Percentiles rank a stretch among this genome's conserved stretches.
Evolutionary conservation across 2,888 invertebrate species (phyloP).

Genomic region (Laspeyria flexula): DNA sequence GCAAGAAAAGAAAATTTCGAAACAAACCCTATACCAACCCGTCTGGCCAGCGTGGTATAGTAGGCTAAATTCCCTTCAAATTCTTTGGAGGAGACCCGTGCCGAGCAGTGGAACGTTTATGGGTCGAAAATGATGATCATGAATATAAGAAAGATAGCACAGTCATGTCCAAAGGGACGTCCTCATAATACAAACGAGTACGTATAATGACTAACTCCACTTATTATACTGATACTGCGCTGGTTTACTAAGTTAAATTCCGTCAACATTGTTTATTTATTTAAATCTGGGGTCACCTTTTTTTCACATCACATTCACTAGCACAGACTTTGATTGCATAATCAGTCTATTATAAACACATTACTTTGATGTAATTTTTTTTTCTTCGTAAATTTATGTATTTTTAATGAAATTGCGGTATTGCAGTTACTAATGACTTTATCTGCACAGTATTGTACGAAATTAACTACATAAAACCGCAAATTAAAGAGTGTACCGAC

Average conservation of each 20-base stretch:
- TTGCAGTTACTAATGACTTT: background rate
- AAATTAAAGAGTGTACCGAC: background rate
- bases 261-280: conserved; percentile 1
- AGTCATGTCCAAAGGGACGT: background rate
- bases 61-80: no score
- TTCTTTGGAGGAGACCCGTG: no score
- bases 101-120: no score
- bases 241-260: background rate
- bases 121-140: no score
- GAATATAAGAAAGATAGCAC: no score
- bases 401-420: background rate
- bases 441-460: background rate
- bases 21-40: no score
- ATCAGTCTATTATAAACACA: background rate
- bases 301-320: conserved; percentile 1
- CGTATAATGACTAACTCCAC: background rate
- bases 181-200: no score
- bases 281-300: background rate
- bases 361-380: background rate
- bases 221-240: background rate
- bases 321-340: background rate
- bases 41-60: no score
- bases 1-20: no score
- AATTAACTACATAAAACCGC: background rate
- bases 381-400: background rate